phyloP scores from a whole-genome alignment of 2,888 invertebrate genomes.

The Therioaphis trifolii region DNA sequence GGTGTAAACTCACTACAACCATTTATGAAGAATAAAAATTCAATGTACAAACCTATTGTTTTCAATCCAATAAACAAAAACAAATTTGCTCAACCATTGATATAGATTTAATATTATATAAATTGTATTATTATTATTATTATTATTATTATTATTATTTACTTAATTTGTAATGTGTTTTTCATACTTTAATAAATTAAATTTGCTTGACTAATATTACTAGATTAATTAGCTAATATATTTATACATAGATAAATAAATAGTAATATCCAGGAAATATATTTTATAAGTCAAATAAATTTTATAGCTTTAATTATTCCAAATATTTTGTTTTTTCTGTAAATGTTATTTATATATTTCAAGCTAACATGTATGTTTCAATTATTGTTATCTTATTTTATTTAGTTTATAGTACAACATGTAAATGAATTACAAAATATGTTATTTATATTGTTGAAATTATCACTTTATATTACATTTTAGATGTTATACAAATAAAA shows the following conservation, averaged over 20 bases:
- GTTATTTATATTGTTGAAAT: slow-evolving; percentile 41
- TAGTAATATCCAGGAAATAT: slow-evolving; percentile 5
- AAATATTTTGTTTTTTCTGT: slow-evolving; percentile 43
- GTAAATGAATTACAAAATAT: background rate
- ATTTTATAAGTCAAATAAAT: slow-evolving; percentile 14
- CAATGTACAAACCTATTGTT: slow-evolving; percentile 69
- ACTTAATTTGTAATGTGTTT: slow-evolving; percentile 14
- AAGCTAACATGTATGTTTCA: background rate
- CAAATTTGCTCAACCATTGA: slow-evolving; percentile 61
- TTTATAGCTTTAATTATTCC: slow-evolving; percentile 9
- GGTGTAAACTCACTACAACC: slow-evolving; percentile 67
- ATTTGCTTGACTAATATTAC: slow-evolving; percentile 26
- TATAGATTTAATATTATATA: slow-evolving; percentile 21
- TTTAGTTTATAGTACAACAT: slow-evolving; percentile 36
- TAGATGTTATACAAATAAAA: slow-evolving; percentile 23
- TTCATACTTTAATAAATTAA: slow-evolving; percentile 17
- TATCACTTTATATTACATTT: slow-evolving; percentile 9
- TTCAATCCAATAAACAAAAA: slow-evolving; percentile 69
- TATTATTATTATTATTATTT: slow-evolving; percentile 22
- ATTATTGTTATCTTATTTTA: slow-evolving; percentile 53
- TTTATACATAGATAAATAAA: background rate
- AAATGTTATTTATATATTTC: slow-evolving; percentile 41
- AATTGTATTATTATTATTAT: background rate
- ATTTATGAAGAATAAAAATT: slow-evolving; percentile 68
- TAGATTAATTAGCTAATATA: slow-evolving; percentile 29